Evolutionary conservation across 2,888 invertebrate genomes (phyloP).

Genomic region (Lycaena phlaeas): DNA sequence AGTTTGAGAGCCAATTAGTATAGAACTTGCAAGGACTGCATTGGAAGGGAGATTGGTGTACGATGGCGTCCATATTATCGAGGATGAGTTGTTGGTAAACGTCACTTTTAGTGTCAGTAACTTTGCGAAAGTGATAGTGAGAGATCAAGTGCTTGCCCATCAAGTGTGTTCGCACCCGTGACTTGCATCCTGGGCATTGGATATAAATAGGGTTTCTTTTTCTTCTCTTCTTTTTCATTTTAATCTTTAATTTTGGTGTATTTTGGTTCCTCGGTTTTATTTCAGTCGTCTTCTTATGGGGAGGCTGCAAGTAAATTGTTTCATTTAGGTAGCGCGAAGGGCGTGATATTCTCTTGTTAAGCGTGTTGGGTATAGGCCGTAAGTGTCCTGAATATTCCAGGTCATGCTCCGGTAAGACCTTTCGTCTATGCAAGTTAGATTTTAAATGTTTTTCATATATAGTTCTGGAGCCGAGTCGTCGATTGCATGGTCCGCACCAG

Average conservation of each 20-base stretch:
- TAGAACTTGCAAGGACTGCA: constrained; percentile 89
- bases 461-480: constrained; percentile 79
- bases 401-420: constrained; percentile 78
- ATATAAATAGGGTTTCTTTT: constrained; percentile 73
- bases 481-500: constrained; percentile 87
- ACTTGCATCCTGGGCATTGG: constrained; percentile 81
- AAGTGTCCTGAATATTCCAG: constrained; percentile 74
- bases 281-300: constrained; percentile 29
- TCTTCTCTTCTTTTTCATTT: constrained; percentile 51
- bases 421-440: constrained; percentile 80
- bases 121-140: constrained; percentile 86
- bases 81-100: constrained; percentile 78
- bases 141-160: constrained; percentile 91
- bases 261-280: constrained; percentile 15
- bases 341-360: constrained; percentile 42
- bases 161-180: constrained; percentile 76
- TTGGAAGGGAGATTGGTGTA: constrained; percentile 88
- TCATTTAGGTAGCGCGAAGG: constrained; percentile 48
- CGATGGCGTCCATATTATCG: constrained; percentile 83
- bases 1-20: constrained; percentile 81
- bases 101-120: constrained; percentile 70
- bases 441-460: constrained; percentile 85
- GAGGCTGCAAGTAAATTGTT: constrained; percentile 35
- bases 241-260: constrained; percentile 27
- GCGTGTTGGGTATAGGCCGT: constrained; percentile 34